phyloP scores from a whole-genome alignment of 2,113 vertebrate species.

The Anoplopoma fimbria region DNA sequence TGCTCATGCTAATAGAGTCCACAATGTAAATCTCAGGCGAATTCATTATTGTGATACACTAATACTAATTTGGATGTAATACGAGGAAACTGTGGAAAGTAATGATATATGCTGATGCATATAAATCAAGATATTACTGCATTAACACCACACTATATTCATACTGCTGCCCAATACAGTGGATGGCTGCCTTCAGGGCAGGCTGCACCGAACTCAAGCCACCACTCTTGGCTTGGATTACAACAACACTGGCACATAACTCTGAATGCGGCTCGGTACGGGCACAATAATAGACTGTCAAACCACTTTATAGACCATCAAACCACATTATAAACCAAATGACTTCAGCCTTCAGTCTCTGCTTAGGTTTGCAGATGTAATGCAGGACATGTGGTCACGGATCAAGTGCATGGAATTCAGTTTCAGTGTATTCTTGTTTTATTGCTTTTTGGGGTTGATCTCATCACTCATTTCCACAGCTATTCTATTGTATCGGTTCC shows the following conservation, averaged over 20 bases:
- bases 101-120: slow-evolving; percentile 50
- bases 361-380: slow-evolving; percentile 26
- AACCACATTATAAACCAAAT: slow-evolving; percentile 13
- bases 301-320: slow-evolving; percentile 2
- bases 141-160: slow-evolving; percentile 33
- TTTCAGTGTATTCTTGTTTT: background rate
- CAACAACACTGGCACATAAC: slow-evolving; percentile 20
- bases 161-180: background rate
- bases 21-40: slow-evolving; percentile 33
- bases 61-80: slow-evolving; percentile 40
- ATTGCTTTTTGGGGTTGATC: background rate
- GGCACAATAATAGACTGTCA: background rate
- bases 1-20: slow-evolving; percentile 10
- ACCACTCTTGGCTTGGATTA: slow-evolving; percentile 36
- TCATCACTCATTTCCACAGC: background rate
- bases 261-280: slow-evolving; percentile 1
- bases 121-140: slow-evolving; percentile 24
- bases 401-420: background rate
- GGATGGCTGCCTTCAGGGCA: slow-evolving; percentile 10
- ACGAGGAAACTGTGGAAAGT: slow-evolving; percentile 26
- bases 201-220: background rate
- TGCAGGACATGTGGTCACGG: background rate
- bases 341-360: slow-evolving; percentile 16
- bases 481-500: background rate
- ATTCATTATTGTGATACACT: slow-evolving; percentile 5